Percentiles rank a stretch among this genome's conserved stretches.
Conservation (phyloP, 2,888 invertebrate genomes). For the Drepana falcataria region DNA sequence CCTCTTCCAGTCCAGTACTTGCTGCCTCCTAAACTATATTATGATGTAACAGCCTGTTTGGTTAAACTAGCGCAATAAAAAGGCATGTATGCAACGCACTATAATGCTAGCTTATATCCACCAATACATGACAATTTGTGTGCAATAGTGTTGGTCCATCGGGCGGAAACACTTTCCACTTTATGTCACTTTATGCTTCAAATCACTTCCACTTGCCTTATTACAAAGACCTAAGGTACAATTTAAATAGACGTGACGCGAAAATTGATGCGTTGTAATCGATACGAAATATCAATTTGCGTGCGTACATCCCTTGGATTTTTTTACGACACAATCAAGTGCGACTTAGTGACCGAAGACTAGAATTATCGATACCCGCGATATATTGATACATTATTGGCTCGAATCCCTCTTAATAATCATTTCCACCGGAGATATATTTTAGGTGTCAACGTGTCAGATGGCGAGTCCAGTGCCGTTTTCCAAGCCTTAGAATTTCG, state of each 20-base stretch:
- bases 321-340: background rate
- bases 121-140: conserved; percentile 43
- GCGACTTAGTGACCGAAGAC: no score
- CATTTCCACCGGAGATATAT: no score
- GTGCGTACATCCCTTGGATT: background rate
- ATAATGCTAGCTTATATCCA: conserved; percentile 28
- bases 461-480: no score
- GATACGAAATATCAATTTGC: background rate
- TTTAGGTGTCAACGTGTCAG: no score
- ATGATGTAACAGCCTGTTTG: background rate
- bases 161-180: conserved; percentile 64
- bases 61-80: conserved; percentile 10
- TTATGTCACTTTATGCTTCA: conserved; percentile 53
- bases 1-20: no score
- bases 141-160: conserved; percentile 51
- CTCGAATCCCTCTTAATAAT: no score
- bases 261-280: background rate
- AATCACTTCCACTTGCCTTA: conserved; percentile 17
- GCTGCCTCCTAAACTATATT: background rate
- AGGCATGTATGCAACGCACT: conserved; percentile 11
- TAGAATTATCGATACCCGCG: no score
- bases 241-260: background rate
- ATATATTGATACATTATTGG: no score
- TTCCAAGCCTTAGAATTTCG: no score
- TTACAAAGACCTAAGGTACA: background rate